Conservation (phyloP, 2,113 vertebrate genomes). For the Bothrops jararaca region DNA sequence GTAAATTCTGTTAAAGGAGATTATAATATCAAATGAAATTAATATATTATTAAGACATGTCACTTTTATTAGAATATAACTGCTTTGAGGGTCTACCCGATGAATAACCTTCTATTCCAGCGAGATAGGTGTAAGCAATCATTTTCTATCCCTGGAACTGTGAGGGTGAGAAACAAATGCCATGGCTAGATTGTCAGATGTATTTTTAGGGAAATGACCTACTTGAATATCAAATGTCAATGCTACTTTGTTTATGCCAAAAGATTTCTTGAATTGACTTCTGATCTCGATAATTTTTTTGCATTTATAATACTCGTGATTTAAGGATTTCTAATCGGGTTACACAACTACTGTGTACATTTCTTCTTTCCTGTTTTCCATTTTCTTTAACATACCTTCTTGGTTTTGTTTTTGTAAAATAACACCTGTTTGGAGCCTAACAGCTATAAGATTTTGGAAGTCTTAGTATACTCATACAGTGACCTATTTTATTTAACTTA, state of each 20-base stretch:
- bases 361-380: constrained; percentile 27
- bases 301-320: constrained; percentile 12
- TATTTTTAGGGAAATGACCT: constrained; percentile 67
- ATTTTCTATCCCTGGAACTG: constrained; percentile 47
- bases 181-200: constrained; percentile 40
- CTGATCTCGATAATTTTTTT: constrained; percentile 26
- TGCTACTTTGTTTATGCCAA: constrained; percentile 46
- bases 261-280: constrained; percentile 45
- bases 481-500: constrained; percentile 23
- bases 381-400: constrained; percentile 18
- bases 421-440: constrained; percentile 24
- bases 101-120: constrained; percentile 34
- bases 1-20: constrained; percentile 39
- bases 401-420: not conserved
- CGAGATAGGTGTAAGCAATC: constrained; percentile 25
- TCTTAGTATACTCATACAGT: constrained; percentile 24
- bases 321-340: constrained; percentile 17
- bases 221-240: constrained; percentile 43
- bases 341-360: constrained; percentile 10
- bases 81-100: constrained; percentile 37
- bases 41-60: constrained; percentile 25
- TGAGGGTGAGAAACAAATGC: constrained; percentile 53
- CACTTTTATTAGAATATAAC: constrained; percentile 33
- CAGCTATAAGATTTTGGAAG: constrained; percentile 36
- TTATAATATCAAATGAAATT: constrained; percentile 28